Conservation (phyloP, 64 coral and sea anemone genomes). For the Stichodactyla mertensii region DNA sequence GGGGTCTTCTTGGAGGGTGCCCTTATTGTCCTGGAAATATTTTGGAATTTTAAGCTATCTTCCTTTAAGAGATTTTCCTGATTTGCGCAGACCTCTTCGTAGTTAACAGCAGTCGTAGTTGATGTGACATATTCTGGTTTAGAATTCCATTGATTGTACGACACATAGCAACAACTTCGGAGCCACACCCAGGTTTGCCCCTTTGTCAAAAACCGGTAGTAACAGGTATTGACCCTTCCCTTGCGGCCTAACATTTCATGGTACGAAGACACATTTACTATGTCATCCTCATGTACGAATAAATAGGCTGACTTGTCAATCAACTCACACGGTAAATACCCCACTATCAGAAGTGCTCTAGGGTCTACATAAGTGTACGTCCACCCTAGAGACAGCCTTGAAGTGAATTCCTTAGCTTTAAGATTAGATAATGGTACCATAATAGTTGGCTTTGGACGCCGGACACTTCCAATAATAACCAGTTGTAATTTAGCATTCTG, state of each 20-base stretch:
- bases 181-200: conserved; percentile 81
- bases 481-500: background rate
- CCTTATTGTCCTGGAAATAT: background rate
- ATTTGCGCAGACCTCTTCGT: conserved; percentile 38
- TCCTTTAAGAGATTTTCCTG: conserved; percentile 19
- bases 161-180: conserved; percentile 68
- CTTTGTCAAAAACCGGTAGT: conserved; percentile 83
- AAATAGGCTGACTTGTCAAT: conserved; percentile 33
- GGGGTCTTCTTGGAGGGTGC: background rate
- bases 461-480: background rate
- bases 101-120: conserved; percentile 42
- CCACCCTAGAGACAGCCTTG: conserved; percentile 40
- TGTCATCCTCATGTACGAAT: conserved; percentile 27
- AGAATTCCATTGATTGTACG: conserved; percentile 97
- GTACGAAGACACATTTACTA: conserved; percentile 28
- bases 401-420: conserved; percentile 31
- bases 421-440: background rate
- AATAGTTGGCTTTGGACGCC: background rate
- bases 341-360: conserved; percentile 17
- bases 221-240: conserved; percentile 43
- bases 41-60: background rate
- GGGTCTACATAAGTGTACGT: conserved; percentile 29
- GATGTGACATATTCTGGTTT: conserved; percentile 80
- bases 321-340: conserved; percentile 33
- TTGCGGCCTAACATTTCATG: conserved; percentile 32